phyloP scores from a whole-genome alignment of 2,888 invertebrate genomes.

The Mythimna loreyi region DNA sequence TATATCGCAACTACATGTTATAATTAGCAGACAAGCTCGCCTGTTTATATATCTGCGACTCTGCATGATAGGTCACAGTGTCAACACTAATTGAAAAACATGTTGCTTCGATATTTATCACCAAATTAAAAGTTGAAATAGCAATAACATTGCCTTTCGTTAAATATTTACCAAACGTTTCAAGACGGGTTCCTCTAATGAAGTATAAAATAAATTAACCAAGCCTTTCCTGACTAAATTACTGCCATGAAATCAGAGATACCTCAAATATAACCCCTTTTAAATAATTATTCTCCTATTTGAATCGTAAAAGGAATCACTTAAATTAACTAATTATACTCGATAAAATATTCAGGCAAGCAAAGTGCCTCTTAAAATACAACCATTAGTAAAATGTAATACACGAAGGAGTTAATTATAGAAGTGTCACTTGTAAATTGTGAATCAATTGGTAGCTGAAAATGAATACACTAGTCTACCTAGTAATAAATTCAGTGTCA shows the following conservation, averaged over 20 bases:
- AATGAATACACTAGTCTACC: background rate
- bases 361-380: slow-evolving; percentile 46
- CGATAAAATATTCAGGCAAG: slow-evolving; percentile 45
- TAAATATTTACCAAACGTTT: slow-evolving; percentile 32
- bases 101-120: slow-evolving; percentile 43
- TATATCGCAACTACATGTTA: slow-evolving; percentile 16
- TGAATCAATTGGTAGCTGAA: background rate
- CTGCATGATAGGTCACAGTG: slow-evolving; percentile 25
- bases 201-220: slow-evolving; percentile 22
- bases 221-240: slow-evolving; percentile 27
- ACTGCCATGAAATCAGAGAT: slow-evolving; percentile 15
- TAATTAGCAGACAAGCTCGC: slow-evolving; percentile 32
- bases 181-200: slow-evolving; percentile 27
- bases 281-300: slow-evolving; percentile 27
- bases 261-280: slow-evolving; percentile 20
- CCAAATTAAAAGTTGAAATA: slow-evolving; percentile 41
- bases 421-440: slow-evolving; percentile 4
- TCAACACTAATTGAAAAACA: slow-evolving; percentile 47
- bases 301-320: slow-evolving; percentile 46
- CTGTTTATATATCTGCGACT: slow-evolving; percentile 1
- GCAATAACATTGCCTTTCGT: slow-evolving; percentile 13
- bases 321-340: slow-evolving; percentile 50
- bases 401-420: slow-evolving; percentile 15
- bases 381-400: slow-evolving; percentile 40
- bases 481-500: slow-evolving; percentile 1